A percentile compares a stretch with the other conserved stretches of the same genome.
Conservation (phyloP, 2,113 vertebrate species). For the Pipra filicauda region DNA sequence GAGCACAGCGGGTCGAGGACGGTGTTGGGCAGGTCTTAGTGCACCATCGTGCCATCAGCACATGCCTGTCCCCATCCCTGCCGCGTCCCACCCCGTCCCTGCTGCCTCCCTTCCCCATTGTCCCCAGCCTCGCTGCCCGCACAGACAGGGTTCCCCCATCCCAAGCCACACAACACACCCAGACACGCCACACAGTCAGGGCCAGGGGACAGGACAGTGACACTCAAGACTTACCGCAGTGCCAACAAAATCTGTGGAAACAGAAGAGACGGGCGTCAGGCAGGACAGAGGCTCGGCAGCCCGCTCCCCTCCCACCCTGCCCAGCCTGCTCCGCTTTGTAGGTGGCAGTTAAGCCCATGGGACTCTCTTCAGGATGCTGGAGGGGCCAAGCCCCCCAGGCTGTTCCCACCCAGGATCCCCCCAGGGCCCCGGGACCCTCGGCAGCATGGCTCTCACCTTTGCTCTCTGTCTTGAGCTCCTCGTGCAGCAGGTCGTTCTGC, state of each 20-base stretch:
- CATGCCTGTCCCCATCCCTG: not conserved
- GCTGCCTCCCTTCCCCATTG: not conserved
- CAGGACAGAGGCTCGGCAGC: not conserved
- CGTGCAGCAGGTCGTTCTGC: slow-evolving; percentile 87
- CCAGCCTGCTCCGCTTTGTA: not conserved
- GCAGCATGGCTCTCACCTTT: slow-evolving; percentile 71
- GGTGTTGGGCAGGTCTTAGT: not conserved
- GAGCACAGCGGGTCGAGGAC: not conserved
- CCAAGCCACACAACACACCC: not conserved
- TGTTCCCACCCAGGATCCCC: not conserved
- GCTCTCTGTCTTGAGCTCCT: slow-evolving; percentile 87
- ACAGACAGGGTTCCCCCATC: not conserved
- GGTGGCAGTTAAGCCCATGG: not conserved
- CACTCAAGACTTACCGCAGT: slow-evolving; percentile 73
- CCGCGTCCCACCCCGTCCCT: not conserved
- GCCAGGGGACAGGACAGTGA: not conserved
- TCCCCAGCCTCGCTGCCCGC: not conserved
- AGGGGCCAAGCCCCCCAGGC: accelerated
- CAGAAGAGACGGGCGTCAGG: slow-evolving; percentile 15
- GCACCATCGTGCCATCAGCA: not conserved
- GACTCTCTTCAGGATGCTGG: not conserved
- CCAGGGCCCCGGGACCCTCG: accelerated
- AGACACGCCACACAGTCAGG: not conserved
- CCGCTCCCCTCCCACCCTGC: not conserved
- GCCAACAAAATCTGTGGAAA: slow-evolving; percentile 78